Evolutionary conservation across 2,113 vertebrate species (phyloP), one percentile per base, ranked within the genome.

Genomic region (Pterocles gutturalis): DNA sequence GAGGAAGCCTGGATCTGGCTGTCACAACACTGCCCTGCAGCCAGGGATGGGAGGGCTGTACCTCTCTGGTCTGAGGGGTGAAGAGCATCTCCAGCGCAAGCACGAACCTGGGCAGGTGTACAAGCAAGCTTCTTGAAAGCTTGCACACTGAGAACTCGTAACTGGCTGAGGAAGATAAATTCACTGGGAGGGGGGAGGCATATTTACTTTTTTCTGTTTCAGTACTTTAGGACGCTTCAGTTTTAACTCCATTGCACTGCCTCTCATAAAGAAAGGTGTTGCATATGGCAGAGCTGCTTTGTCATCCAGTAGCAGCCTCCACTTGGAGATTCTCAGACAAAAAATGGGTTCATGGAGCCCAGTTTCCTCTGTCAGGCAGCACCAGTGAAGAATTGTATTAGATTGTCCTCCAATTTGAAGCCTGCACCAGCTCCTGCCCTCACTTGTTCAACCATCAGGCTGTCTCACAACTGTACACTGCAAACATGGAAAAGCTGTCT

Each of bases 121-220:
- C 49, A n/a, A 58, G 65, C 10, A 22, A 62, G 34, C 55, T 55
- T 76, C 6, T 2, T 12, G 41, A 82, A 49, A 1, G 1, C 16
- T 57, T 43, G 22, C 26, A 24, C 16, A 46, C 5, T 18, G 16
- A 65, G 17, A 65, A 13, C 20, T 66, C 46, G 1, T 16, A 53
- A 31, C 28, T 45, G 8, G 38, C 19, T 49, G 20, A 83, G 38
- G n/a, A 83, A 66, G 45, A 66, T 11, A 43, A 66, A 53, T 34
- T 65, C 71, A 60, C 7, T 0, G 8, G 20, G 20, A 65, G 19
- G 7, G 5, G 7, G n/a, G 8, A 46, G 9, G 13, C 2, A 0
- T 22, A 21, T 34, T 33, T 24, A 10, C 13, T 22, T 54, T 60
- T 76, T 81, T n/a, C 36, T 10, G 11, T 81, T 46, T 65, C 14